Base-by-base conservation (phyloP, 2,888 invertebrate genomes). In the Mesopsocus fuscifrons region DNA sequence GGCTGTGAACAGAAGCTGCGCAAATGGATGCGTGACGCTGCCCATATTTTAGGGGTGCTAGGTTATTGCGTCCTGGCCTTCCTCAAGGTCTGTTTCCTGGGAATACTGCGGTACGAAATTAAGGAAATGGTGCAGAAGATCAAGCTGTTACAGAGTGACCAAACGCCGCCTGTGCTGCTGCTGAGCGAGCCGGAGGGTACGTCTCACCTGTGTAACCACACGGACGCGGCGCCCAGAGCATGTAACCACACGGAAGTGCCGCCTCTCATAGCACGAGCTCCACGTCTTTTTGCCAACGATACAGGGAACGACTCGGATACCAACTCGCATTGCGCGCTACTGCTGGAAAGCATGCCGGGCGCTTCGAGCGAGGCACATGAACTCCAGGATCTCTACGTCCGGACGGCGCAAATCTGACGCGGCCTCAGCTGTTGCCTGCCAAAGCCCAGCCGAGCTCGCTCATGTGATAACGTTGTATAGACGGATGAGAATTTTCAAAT, bases 61-160 rank as follows among this genome's bases (percentile, higher is more conserved):
- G 85, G 85, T 45, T 85, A 83, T 61, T 87, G 87, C 65, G 84
- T 87, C 49, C 78, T 87, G 54, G 81, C 85, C 54, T 87, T 87
- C 66, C 69, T 85, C 53, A 87, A 87, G 64, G 68, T 85, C 62
- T 83, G 84, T 68, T 87, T 87, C 69, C 74, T 85, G 50, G 84
- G 82, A 48, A 83, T 85, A 53, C 69, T 85, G 53, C 73, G 83
- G 47, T 82, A 82, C 66, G 84, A 85, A 67, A 84, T 85, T 57
- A 73, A 79, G 51, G 87, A 87, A 62, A 87, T 87, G 87, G 84
- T 87, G 57, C 83, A 85, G 60, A 87, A 87, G 66, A 87, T 87
- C 58, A 75, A 78, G 55, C 71, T 87, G 58, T 66, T 87, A 48
- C 73, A 73, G 53, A 73, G 70, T 46, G 79, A 80, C 56, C 59